Base-by-base conservation (phyloP, 2,888 invertebrate species). In the Diogma glabrata region DNA sequence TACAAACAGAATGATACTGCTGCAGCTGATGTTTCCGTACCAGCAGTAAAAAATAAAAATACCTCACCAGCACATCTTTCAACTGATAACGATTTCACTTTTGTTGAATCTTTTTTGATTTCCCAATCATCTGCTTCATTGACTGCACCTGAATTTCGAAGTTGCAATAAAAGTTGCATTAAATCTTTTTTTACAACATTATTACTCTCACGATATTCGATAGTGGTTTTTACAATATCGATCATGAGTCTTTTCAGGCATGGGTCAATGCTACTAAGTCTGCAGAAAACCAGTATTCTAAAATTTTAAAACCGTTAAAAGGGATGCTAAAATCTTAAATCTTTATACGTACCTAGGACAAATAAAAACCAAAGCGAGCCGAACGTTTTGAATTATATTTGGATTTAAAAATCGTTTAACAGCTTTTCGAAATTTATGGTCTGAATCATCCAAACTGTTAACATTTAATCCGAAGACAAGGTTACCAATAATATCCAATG, bases 401-500 rank as follows among this genome's bases (percentile, higher is more conserved):
- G 47, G 28, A 8, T 52, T 52, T 17, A 26, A 30, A 20, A 30
- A 6, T 30, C 19, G 17, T 8, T 59, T 56, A 28, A 64, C 61
- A 12, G 65, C 52, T 1, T 24, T 53, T 2, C 61, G 58, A 47
- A 72, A 70, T 51, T 65, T 63, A 52, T 71, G 69, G 8, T 66
- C 57, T 3, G 65, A 65, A 36, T 71, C 57, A 19, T 66, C 64
- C 50, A 72, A 65, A 19, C 65, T 64, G 52, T 73, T 67, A 9
- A 64, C 60, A 52, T 73, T 67, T 47, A 72, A 53, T 4, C 74
- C 74, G 53, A 75, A 75, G 36, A 71, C 67, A 48, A 72, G 64
- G 24, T 67, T 67, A n/a, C 68, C 71, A 40, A 75, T 69, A 2
- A 72, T 63, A 54, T 74, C 72, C 26, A 69, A 66, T 8, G 71